Conservation (phyloP, 2,113 vertebrate species). For the Pelodiscus sinensis region DNA sequence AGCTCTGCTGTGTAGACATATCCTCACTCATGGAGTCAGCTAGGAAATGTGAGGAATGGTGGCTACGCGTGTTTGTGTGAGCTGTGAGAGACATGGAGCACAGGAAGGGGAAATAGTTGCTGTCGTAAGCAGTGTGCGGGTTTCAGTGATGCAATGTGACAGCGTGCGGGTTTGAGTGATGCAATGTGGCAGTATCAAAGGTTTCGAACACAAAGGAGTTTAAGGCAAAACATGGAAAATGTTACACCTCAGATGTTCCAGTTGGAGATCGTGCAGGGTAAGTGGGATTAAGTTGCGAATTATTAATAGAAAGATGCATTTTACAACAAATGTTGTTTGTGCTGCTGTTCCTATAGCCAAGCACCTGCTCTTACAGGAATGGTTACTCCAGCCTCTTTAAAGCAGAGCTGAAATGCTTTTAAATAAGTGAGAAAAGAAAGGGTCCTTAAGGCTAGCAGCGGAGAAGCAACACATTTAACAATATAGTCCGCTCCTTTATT, state of each 20-base stretch:
- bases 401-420: neutral
- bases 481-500: neutral
- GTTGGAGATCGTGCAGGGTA: neutral
- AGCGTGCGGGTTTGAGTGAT: neutral
- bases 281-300: neutral
- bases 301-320: neutral
- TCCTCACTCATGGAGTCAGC: no score
- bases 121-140: neutral
- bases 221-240: neutral
- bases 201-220: neutral
- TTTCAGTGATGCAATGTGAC: no score
- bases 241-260: neutral
- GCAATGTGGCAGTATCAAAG: neutral
- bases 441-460: neutral
- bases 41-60: no score
- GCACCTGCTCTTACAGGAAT: neutral
- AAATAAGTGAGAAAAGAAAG: neutral
- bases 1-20: no score
- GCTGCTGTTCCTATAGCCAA: neutral
- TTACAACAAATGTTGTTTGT: neutral
- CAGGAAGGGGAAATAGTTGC: neutral
- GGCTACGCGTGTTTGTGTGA: neutral
- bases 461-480: neutral
- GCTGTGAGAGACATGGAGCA: neutral
- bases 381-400: neutral